Base-by-base conservation (phyloP, 2,797 vertebrate species). In the Crenichthys baileyi region DNA sequence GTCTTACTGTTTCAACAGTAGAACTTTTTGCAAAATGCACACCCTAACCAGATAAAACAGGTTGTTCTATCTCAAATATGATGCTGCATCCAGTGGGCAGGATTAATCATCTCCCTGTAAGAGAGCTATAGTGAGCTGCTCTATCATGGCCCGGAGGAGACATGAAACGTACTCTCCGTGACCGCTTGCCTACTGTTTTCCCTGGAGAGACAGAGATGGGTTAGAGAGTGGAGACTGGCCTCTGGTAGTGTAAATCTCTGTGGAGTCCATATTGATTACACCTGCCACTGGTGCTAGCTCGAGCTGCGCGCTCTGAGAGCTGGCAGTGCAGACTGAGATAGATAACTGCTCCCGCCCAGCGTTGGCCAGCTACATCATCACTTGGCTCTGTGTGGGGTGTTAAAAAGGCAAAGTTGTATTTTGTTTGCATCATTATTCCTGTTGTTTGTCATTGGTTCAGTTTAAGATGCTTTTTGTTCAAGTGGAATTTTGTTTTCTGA, bases 191-290 rank as follows among this genome's bases (percentile, higher is more conserved):
- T 87, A 85, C 89, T 88, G 90, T 89, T 93, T 88, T 85, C 92
- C 93, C 91, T 50, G 84, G 92, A 92, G 93, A 93, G 90, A 88
- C 86, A 87, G 84, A 90, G 91, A 92, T 85, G 88, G 89, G 91
- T 92, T 91, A 85, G 89, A 91, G 83, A 93, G 91, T 88, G 87
- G 91, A 92, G 91, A 91, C 92, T 91, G 91, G 91, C 92, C 92
- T 93, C 91, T 93, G 91, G 91, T 93, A 92, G 90, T 93, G 91
- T 88, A 91, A 92, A 90, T 92, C 93, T 94, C 94, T 88, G 91
- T 88, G 90, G 92, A 94, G 91, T 94, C 94, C 89, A 89, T 93
- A 94, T 94, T 94, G 94, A 94, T 93, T 94, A 92, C 90, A 94
- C 89, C 94, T 94, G 92, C 93, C 92, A 93, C 91, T 86, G 87